phyloP scores from a whole-genome alignment of 2,113 vertebrate species.

The Ceuthmochares aereus region DNA sequence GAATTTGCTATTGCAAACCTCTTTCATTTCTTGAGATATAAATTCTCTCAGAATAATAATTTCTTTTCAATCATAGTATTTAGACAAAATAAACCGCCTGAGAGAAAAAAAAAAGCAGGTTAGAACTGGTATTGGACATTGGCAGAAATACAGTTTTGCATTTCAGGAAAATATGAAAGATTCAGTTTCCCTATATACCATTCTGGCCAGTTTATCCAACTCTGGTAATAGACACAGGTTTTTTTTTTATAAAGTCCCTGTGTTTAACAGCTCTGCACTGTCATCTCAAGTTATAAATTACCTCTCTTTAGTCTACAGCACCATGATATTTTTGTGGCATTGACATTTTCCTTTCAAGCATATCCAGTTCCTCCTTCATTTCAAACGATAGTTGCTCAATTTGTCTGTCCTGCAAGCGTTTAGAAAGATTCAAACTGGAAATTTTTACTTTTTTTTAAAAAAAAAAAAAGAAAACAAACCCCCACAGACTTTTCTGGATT shows the following conservation, averaged over 20 bases:
- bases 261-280: not conserved
- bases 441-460: not conserved
- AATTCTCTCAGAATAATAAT: not conserved
- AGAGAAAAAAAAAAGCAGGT: not conserved
- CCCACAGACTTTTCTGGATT: not conserved
- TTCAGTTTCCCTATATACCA: not conserved
- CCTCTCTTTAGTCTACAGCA: not conserved
- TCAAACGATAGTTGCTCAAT: conserved; percentile 1
- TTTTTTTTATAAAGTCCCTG: not conserved
- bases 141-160: not conserved
- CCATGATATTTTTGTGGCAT: not conserved
- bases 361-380: not conserved
- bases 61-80: not conserved
- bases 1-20: not conserved
- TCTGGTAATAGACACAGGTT: not conserved
- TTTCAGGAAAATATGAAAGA: not conserved
- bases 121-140: not conserved
- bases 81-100: conserved; percentile 1
- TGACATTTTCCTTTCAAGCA: conserved; percentile 36
- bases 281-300: not conserved
- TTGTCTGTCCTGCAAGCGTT: conserved; percentile 18
- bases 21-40: not conserved
- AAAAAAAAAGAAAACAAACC: not conserved
- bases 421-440: conserved; percentile 9
- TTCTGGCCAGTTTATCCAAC: not conserved